A percentile compares a stretch with the other conserved stretches of the same genome.
phyloP scores from a whole-genome alignment of 2,888 invertebrate species.

The Rhorus exstirpatorius region DNA sequence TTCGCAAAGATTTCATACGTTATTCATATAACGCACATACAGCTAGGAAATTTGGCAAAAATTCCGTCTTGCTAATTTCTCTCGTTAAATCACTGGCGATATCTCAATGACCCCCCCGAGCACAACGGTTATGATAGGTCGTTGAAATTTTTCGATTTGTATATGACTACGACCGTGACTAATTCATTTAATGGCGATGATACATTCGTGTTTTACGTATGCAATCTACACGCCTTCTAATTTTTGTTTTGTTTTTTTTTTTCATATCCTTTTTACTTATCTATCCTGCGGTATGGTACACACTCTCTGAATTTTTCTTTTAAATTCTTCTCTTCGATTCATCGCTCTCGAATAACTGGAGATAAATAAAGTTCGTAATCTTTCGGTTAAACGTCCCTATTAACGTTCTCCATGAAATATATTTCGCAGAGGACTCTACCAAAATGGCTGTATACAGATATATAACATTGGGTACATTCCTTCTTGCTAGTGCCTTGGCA shows the following conservation, averaged over 20 bases:
- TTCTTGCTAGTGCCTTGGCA: constrained; percentile 32
- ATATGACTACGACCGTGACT: background rate
- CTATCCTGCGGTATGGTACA: background rate
- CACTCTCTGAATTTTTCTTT: background rate
- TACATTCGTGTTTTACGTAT: constrained; percentile 27
- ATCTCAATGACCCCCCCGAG: constrained; percentile 25
- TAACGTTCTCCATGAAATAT: constrained; percentile 48
- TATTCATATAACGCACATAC: background rate
- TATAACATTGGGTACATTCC: constrained; percentile 35
- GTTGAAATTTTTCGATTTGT: background rate
- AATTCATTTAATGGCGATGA: constrained; percentile 14
- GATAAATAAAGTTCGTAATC: constrained; percentile 37
- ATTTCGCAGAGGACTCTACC: constrained; percentile 26
- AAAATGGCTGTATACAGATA: constrained; percentile 18
- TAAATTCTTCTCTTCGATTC: constrained; percentile 6
- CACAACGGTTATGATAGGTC: constrained; percentile 14
- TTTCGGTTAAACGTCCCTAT: constrained; percentile 47
- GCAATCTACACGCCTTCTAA: constrained; percentile 23
- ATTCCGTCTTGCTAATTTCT: constrained; percentile 9
- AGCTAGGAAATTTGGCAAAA: background rate
- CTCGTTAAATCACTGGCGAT: background rate
- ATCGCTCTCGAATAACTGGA: background rate
- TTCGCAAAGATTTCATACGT: constrained; percentile 18
- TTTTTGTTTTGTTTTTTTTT: background rate
- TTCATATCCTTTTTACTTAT: constrained; percentile 8